Base-by-base conservation (phyloP, 2,888 invertebrate species). In the Euzetes globulus region DNA sequence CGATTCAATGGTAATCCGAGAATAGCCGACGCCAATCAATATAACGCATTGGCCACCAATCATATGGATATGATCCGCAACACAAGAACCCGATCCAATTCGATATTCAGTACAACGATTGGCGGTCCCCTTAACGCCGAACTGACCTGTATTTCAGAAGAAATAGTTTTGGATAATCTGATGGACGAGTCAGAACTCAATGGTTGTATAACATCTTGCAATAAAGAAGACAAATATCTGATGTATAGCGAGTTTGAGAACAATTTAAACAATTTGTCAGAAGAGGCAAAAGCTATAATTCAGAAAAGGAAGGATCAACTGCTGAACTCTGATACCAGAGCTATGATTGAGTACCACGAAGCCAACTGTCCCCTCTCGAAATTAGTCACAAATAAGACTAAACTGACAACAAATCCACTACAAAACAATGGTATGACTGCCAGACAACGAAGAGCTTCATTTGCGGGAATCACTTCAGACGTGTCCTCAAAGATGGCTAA, bases 201-300 rank as follows among this genome's bases (percentile, higher is more conserved):
- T 17, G 77, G 77, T 63, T 80, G 80, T 77, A 81, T 81, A 75
- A 81, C 81, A 22, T 80, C 81, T 9, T 79, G 79, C 77, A 82
- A 81, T n/a, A 84, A 87, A 86, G 89, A 91, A 78, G 91, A 91
- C 83, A 91, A 91, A 84, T 91, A 90, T 82, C 84, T 91, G 80
- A 91, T 91, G 90, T 86, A 91, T 78, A 90, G 90, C 80, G 91
- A 91, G 83, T 91, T 90, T 82, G 91, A 91, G 82, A 91, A 91
- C 84, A 91, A 91, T 82, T 84, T 91, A 76, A 90, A 78, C 71
- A 79, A 79, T 71, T 78, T 78, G 15, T 76, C 76, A 55, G 76
- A 78, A 72, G 75, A 72, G 0, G 75, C 76, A 1, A 63, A 63
- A 33, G 73, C 72, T 22, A 68, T 68, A n/a, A 68, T 68, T 15